Conservation (phyloP, 2,888 invertebrate genomes). For the Halictus ligatus region DNA sequence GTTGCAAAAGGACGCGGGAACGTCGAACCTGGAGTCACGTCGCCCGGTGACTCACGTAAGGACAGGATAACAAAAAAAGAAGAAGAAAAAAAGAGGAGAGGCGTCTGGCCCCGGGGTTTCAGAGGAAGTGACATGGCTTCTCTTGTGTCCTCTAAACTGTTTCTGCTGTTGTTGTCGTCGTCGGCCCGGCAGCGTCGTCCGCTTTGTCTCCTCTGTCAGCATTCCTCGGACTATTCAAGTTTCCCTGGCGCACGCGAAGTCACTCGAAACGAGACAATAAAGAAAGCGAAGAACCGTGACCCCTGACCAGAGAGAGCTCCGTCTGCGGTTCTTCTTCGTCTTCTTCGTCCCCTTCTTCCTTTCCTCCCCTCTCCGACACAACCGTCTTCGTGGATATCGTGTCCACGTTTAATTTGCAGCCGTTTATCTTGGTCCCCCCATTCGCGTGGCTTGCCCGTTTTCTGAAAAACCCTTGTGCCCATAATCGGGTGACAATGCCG, state of each 20-base stretch:
- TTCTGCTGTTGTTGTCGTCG: conserved; percentile 40
- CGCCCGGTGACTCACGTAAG: conserved; percentile 53
- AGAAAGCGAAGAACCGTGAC: conserved; percentile 57
- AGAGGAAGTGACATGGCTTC: conserved; percentile 69
- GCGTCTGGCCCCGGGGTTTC: conserved; percentile 59
- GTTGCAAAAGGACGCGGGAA: neutral
- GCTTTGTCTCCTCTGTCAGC: conserved; percentile 45
- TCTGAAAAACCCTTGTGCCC: conserved; percentile 7
- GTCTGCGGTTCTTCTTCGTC: conserved; percentile 26
- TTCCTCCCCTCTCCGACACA: neutral
- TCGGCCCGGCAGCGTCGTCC: conserved; percentile 23
- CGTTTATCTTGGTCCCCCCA: conserved; percentile 40
- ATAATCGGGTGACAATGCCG: conserved; percentile 54
- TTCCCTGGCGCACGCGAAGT: conserved; percentile 15
- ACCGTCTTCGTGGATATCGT: conserved; percentile 29
- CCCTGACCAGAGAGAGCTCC: conserved; percentile 47
- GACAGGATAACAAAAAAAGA: conserved; percentile 31
- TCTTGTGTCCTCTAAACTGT: conserved; percentile 56
- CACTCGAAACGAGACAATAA: conserved; percentile 54
- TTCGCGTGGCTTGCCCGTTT: conserved; percentile 22
- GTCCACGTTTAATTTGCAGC: conserved; percentile 50
- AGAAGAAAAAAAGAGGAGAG: neutral
- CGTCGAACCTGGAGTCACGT: conserved; percentile 21
- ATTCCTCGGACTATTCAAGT: conserved; percentile 33
- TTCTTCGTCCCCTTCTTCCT: neutral